Base-by-base conservation (phyloP, 2,113 vertebrate genomes). In the Larimichthys crocea region DNA sequence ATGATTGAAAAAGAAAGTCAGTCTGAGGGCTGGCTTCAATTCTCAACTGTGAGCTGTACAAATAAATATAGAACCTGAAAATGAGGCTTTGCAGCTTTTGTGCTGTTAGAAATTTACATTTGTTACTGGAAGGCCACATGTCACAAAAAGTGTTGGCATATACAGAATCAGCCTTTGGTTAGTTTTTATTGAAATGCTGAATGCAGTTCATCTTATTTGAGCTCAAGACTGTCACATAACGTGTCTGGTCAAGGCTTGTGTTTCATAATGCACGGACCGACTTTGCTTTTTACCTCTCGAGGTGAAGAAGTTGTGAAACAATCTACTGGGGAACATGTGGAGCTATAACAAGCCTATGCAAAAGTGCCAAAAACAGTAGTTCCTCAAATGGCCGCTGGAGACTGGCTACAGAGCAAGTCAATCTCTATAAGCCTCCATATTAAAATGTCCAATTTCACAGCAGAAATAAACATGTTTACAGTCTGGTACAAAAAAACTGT, bases 121-220 rank as follows among this genome's bases (percentile, higher is more conserved):
- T 24, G 56, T 67, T 56, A 50, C 69, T 50, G 42, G 26, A 74
- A 66, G 52, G 65, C 70, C 59, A 40, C 2, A 10, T 11, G 14
- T 10, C 5, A n/a, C 46, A 61, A 76, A 70, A 75, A 48, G 50
- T 5, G 49, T 31, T 11, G 49, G 0, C 29, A 50, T 69, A 24
- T 64, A 64, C 22, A 57, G 12, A 66, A 76, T 29, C 35, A 26
- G 19, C 29, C 22, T 74, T 59, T 63, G 22, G 48, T 80, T 55
- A n/a, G 59, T 59, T 40, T 70, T 56, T 20, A 69, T 10, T 56
- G 8, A 40, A 63, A 55, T 63, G 49, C 22, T 46, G 15, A 19
- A 64, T 19, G 16, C 22, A 22, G 66, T 29, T 70, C 14, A 52
- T 48, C 16, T 65, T 44, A 42, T 12, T 71, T 24, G 31, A 16